Conservation (phyloP, 1,140 invertebrate genomes). For the Rhagoletis pomonella region DNA sequence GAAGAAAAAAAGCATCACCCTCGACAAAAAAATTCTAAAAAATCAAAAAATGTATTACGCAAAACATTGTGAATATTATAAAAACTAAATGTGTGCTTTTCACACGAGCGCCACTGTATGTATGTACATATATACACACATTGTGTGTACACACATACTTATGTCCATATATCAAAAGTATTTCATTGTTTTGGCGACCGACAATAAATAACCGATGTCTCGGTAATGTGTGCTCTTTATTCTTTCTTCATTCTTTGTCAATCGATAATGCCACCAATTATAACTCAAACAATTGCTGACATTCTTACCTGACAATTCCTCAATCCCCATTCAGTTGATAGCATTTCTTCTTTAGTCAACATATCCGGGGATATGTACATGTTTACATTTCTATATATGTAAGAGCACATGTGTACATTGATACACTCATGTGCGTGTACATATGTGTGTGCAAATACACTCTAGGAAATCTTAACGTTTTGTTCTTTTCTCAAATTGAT, state of each 20-base stretch:
- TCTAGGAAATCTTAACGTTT: conserved; percentile 21
- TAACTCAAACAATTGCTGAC: conserved; percentile 38
- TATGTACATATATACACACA: not conserved
- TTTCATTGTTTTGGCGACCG: conserved; percentile 25
- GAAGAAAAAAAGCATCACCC: no score
- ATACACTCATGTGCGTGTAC: not conserved
- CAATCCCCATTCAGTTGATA: conserved; percentile 2
- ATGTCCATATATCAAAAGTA: conserved; percentile 8
- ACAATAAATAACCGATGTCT: not conserved
- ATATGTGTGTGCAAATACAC: not conserved
- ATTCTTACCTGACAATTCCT: conserved; percentile 35
- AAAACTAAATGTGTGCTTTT: no score
- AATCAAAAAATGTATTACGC: no score
- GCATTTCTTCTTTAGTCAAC: not conserved
- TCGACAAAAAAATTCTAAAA: no score
- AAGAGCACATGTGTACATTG: not conserved
- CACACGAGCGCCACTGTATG: not conserved
- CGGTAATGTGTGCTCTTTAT: not conserved
- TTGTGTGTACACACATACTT: not conserved
- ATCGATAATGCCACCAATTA: conserved; percentile 47
- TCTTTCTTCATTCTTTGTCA: conserved; percentile 31
- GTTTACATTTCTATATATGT: no score
- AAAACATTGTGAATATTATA: no score
- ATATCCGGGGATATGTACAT: not conserved
- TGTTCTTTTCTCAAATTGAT: conserved; percentile 48